These are phyloP conservation scores for Psilopsiagon aurifrons DNA, from an alignment of 2,113 vertebrate genomes.

Conservation along the genomic window DNA sequence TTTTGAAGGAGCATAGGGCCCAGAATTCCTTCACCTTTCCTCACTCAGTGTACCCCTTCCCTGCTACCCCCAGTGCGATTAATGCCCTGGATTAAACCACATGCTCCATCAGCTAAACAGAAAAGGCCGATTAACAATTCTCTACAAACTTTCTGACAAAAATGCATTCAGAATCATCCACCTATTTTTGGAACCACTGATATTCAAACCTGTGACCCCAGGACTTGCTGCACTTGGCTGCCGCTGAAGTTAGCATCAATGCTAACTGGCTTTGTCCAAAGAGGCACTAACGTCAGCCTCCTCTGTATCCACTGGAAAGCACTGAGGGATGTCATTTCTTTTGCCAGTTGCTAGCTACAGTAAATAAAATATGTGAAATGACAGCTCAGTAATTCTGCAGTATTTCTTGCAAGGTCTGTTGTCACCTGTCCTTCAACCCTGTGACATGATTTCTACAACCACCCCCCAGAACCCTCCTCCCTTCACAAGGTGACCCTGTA, in stretches of 20 bases:
- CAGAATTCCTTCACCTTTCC: background rate
- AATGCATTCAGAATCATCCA: background rate
- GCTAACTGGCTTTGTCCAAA: background rate
- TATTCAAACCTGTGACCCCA: background rate
- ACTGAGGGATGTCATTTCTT: background rate
- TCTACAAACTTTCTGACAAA: background rate
- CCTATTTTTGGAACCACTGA: fast-evolving
- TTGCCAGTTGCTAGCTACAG: background rate
- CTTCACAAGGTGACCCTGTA: background rate
- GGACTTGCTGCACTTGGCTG: background rate
- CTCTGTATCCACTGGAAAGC: background rate
- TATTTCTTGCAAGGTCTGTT: background rate
- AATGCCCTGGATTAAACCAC: background rate
- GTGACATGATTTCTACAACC: background rate
- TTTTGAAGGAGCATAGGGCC: background rate
- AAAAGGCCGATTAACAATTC: background rate
- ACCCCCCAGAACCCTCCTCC: background rate
- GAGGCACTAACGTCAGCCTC: background rate
- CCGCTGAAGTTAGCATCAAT: background rate
- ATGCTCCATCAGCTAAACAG: background rate
- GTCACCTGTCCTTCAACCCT: background rate
- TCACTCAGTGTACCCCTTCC: fast-evolving
- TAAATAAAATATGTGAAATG: background rate
- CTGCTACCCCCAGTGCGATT: background rate
- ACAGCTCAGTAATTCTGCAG: background rate